Conservation (phyloP, 1,140 invertebrate species). For the Lordiphosa stackelbergi region DNA sequence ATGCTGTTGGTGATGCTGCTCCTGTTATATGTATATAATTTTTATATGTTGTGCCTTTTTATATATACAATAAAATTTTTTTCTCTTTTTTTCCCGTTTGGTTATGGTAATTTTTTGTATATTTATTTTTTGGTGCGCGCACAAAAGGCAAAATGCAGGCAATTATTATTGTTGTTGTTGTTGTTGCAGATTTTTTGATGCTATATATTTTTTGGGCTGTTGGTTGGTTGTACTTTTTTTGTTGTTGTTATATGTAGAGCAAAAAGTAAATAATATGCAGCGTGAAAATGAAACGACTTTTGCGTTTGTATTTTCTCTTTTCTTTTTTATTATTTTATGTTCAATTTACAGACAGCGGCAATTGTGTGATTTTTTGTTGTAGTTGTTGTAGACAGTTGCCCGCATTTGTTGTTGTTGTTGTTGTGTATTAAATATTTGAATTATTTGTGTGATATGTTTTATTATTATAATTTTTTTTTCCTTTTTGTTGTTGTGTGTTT, state of each 20-base stretch:
- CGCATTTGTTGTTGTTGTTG: conserved; percentile 49
- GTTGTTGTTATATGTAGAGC: conserved; percentile 42
- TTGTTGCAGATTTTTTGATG: conserved; percentile 24
- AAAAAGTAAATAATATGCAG: conserved; percentile 71
- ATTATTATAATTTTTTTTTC: conserved; percentile 29
- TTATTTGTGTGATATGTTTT: conserved; percentile 59
- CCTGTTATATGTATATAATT: conserved; percentile 30
- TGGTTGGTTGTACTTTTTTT: conserved; percentile 46
- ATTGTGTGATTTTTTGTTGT: conserved; percentile 47
- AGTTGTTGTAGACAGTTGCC: conserved; percentile 59
- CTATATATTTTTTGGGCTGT: conserved; percentile 47
- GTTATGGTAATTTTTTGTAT: conserved; percentile 3
- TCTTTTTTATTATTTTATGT: conserved; percentile 41
- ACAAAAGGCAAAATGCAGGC: conserved; percentile 69
- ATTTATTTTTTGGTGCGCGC: conserved; percentile 27
- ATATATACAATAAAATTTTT: conserved; percentile 64
- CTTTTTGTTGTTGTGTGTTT: conserved; percentile 3
- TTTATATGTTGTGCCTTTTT: conserved; percentile 51
- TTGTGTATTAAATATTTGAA: conserved; percentile 15
- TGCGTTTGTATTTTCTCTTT: conserved; percentile 29
- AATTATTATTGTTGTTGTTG: conserved; percentile 52
- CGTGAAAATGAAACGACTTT: conserved; percentile 59
- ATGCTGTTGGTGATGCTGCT: conserved; percentile 17
- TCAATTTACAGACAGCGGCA: conserved; percentile 58
- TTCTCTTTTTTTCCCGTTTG: conserved; percentile 34